These are phyloP conservation scores for Oegoconia quadripuncta DNA, from an alignment of 2,888 invertebrate genomes.

Conservation along the genomic window DNA sequence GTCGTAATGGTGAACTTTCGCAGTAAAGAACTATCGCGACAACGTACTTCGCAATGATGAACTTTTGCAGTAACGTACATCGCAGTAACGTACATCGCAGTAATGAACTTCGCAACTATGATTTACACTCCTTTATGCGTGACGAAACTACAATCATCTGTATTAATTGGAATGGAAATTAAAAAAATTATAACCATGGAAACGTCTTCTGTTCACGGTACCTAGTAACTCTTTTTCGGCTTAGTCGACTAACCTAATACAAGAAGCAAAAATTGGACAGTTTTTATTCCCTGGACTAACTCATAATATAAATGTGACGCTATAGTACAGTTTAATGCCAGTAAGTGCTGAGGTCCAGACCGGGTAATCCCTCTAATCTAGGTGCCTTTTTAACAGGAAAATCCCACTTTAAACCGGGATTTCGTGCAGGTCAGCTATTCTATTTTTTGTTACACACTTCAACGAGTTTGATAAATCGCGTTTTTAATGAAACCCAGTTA, in stretches of 20 bases:
- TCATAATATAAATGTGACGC: not conserved
- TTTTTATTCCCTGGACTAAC: constrained; percentile 5
- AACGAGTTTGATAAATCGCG: not conserved
- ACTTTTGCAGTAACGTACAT: no score
- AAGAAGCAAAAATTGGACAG: not conserved
- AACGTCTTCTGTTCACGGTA: no score
- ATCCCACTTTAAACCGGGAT: constrained; percentile 5
- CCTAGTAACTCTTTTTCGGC: no score
- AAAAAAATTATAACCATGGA: no score
- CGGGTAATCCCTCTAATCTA: constrained; percentile 10
- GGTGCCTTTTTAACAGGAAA: constrained; percentile 11
- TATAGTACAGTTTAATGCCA: constrained; percentile 3
- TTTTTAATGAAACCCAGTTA: constrained; percentile 1
- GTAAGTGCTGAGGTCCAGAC: constrained; percentile 10
- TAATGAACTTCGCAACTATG: no score
- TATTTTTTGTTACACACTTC: constrained; percentile 5
- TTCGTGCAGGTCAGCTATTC: constrained; percentile 5
- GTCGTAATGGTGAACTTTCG: no score
- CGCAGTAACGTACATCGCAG: no score
- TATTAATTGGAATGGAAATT: no score
- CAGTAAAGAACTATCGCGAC: no score
- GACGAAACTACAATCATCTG: no score
- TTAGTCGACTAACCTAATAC: not conserved
- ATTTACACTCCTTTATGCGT: no score
- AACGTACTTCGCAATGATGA: no score